These are phyloP conservation scores for Synanthedon formicaeformis DNA, from an alignment of 2,888 invertebrate species.

Conservation along the genomic window DNA sequence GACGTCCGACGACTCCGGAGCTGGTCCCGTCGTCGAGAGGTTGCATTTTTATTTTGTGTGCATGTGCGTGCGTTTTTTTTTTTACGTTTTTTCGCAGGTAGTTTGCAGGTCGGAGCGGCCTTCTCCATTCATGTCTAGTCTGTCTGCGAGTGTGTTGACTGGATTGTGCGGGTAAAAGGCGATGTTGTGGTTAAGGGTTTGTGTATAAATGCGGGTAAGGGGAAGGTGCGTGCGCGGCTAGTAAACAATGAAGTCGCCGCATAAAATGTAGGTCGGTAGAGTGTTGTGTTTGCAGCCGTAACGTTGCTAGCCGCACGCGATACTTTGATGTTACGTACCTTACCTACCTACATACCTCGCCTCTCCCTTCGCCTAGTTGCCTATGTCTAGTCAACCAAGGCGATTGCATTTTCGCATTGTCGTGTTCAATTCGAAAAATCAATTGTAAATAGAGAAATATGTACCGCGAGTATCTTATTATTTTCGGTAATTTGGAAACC, in stretches of 20 bases:
- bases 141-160: slow-evolving; percentile 2
- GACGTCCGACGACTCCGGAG: slow-evolving; percentile 47
- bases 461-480: too few species aligned
- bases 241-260: slow-evolving; percentile 56
- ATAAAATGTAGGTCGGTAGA: slow-evolving; percentile 69
- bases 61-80: slow-evolving; percentile 52
- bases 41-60: slow-evolving; percentile 55
- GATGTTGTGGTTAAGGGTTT: neutral
- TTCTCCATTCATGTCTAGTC: slow-evolving; percentile 30
- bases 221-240: slow-evolving; percentile 46
- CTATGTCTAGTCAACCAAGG: slow-evolving; percentile 24
- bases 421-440: slow-evolving; percentile 8
- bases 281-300: slow-evolving; percentile 31
- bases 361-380: slow-evolving; percentile 24
- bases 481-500: too few species aligned
- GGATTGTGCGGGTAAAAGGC: neutral
- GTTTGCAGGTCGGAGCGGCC: slow-evolving; percentile 24
- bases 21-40: slow-evolving; percentile 51
- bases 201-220: slow-evolving; percentile 12
- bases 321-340: slow-evolving; percentile 16
- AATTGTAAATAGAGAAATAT: too few species aligned
- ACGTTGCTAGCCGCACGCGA: slow-evolving; percentile 45
- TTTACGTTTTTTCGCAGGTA: slow-evolving; percentile 59
- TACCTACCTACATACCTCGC: slow-evolving; percentile 15
- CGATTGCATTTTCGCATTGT: slow-evolving; percentile 33